Conservation (phyloP, 2,888 invertebrate species). For the Marronus borbonicus region DNA sequence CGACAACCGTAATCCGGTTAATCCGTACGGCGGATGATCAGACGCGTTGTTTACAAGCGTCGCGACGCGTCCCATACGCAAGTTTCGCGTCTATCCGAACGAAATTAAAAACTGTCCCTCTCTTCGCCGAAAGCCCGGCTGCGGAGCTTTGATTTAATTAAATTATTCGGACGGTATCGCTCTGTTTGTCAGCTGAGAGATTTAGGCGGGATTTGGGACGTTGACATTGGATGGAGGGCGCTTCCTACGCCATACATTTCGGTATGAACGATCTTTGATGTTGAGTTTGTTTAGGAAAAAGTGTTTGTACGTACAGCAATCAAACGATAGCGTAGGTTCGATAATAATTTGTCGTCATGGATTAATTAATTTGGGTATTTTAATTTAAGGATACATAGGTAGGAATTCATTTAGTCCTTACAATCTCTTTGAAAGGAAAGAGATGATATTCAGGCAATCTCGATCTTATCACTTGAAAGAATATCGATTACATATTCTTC, state of each 20-base stretch:
- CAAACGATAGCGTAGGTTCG: too few species aligned
- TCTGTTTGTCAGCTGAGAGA: conserved; percentile 27
- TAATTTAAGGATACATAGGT: too few species aligned
- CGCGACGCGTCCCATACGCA: conserved; percentile 7
- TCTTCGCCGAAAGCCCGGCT: not conserved
- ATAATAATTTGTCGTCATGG: too few species aligned
- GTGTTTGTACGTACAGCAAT: not conserved
- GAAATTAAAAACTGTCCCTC: conserved; percentile 47
- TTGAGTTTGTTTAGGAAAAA: not conserved
- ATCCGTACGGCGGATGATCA: conserved; percentile 29
- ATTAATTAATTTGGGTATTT: too few species aligned
- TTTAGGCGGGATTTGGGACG: conserved; percentile 26
- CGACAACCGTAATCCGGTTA: conserved; percentile 28
- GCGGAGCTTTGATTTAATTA: conserved; percentile 38
- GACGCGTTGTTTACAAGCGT: conserved; percentile 28
- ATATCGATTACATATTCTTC: too few species aligned
- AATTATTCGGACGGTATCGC: conserved; percentile 40
- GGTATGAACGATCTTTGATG: not conserved
- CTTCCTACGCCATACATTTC: not conserved
- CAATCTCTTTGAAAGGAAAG: too few species aligned
- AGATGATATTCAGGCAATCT: too few species aligned
- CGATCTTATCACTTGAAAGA: too few species aligned
- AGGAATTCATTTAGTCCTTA: too few species aligned
- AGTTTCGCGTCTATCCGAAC: not conserved
- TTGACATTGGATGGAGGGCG: conserved; percentile 11